Conservation (phyloP, 2,797 vertebrate species). For the Alcedo atthis region DNA sequence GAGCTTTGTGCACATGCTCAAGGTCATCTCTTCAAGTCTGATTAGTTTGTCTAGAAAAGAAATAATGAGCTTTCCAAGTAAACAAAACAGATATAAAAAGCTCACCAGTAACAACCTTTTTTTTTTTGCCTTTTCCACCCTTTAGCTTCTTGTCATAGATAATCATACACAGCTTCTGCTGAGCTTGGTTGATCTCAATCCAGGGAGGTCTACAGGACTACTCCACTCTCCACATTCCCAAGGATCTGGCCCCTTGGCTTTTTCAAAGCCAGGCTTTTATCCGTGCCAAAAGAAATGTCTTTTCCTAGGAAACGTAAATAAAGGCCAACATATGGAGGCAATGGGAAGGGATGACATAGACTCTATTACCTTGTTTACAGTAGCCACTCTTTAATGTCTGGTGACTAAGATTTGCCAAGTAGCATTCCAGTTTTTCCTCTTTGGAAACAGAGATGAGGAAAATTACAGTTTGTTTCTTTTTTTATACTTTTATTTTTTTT, state of each 20-base stretch:
- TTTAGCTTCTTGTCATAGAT: not conserved
- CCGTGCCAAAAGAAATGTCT: not conserved
- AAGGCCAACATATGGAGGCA: not conserved
- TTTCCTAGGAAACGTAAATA: not conserved
- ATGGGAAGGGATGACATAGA: not conserved
- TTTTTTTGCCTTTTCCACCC: not conserved
- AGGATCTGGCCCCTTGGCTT: not conserved
- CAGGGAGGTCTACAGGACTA: not conserved
- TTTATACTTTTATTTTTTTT: not conserved
- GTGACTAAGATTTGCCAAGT: not conserved
- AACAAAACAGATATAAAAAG: not conserved
- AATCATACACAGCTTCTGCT: rapidly evolving
- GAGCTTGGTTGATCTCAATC: not conserved
- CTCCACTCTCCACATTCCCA: not conserved
- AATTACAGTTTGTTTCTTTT: not conserved
- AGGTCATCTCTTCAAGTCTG: not conserved
- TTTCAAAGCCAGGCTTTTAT: not conserved
- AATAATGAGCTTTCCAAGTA: not conserved
- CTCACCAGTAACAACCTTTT: not conserved
- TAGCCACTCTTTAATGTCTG: not conserved
- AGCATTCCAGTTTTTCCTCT: not conserved
- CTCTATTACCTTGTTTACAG: constrained; percentile 3
- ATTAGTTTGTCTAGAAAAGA: not conserved
- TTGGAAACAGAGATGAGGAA: not conserved
- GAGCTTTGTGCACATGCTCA: not conserved